These are phyloP conservation scores for Nephrotoma flavescens DNA, from an alignment of 2,888 invertebrate genomes.

Conservation along the genomic window DNA sequence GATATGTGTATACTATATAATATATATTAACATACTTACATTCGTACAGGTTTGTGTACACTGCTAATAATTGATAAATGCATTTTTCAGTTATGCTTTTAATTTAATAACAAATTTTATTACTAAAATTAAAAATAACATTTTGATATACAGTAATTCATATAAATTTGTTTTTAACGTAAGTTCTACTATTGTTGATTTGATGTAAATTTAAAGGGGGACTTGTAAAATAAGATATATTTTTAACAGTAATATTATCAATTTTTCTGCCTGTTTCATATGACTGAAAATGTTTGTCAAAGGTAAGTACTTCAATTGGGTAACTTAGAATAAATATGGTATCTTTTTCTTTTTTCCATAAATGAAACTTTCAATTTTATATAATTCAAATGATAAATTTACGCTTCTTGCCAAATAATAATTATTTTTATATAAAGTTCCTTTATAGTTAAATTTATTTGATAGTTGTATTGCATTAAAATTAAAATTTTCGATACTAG, in stretches of 20 bases:
- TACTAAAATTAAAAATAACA: not conserved
- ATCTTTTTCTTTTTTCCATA: constrained; percentile 5
- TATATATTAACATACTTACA: not conserved
- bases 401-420: constrained; percentile 6
- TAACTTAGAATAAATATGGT: constrained; percentile 5
- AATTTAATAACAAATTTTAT: not conserved
- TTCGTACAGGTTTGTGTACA: not conserved
- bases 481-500: not conserved
- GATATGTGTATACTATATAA: not conserved
- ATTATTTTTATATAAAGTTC: constrained; percentile 6
- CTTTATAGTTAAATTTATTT: constrained; percentile 7
- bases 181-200: not conserved
- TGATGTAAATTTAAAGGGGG: not conserved
- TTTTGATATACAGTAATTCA: not conserved
- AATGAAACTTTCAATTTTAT: constrained; percentile 8
- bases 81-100: not conserved
- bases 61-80: not conserved
- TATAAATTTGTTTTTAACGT: not conserved
- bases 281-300: constrained; percentile 6
- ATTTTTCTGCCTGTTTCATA: constrained; percentile 1
- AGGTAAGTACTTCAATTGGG: not conserved
- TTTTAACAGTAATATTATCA: constrained; percentile 4
- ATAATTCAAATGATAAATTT: constrained; percentile 5
- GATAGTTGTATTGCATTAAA: constrained; percentile 1
- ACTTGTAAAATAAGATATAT: not conserved